These are phyloP conservation scores for Cryptosula pallasiana DNA, from an alignment of 2,888 invertebrate species.

Conservation along the genomic window DNA sequence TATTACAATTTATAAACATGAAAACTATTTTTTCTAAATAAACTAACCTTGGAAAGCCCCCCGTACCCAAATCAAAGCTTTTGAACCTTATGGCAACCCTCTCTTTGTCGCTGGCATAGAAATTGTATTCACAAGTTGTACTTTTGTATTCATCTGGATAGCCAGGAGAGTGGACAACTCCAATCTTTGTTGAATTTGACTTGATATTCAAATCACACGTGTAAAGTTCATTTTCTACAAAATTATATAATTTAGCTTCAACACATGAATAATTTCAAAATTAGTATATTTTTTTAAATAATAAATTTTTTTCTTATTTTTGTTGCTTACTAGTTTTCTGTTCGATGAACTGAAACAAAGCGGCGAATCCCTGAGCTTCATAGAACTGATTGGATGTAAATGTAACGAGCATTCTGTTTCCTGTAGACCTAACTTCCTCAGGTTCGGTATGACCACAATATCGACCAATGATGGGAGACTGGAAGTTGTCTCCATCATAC, in stretches of 20 bases:
- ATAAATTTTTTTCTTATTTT: too few relatives aligned
- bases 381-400: background rate
- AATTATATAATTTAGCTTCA: background rate
- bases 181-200: background rate
- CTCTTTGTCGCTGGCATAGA: background rate
- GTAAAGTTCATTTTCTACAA: background rate
- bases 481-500: slow-evolving; percentile 36
- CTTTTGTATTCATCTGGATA: background rate
- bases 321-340: background rate
- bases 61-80: background rate
- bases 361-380: background rate
- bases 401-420: slow-evolving; percentile 22
- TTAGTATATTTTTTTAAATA: too few relatives aligned
- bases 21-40: too few relatives aligned
- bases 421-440: slow-evolving; percentile 33
- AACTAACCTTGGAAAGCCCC: background rate
- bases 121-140: background rate
- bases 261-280: background rate
- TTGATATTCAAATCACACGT: background rate
- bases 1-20: too few relatives aligned
- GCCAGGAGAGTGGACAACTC: background rate
- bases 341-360: background rate
- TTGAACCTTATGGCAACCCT: slow-evolving; percentile 1
- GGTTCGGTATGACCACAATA: slow-evolving; percentile 37
- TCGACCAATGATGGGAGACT: slow-evolving; percentile 31